These are phyloP conservation scores for Melieria picta DNA, from an alignment of 2,888 invertebrate genomes.

Conservation along the genomic window DNA sequence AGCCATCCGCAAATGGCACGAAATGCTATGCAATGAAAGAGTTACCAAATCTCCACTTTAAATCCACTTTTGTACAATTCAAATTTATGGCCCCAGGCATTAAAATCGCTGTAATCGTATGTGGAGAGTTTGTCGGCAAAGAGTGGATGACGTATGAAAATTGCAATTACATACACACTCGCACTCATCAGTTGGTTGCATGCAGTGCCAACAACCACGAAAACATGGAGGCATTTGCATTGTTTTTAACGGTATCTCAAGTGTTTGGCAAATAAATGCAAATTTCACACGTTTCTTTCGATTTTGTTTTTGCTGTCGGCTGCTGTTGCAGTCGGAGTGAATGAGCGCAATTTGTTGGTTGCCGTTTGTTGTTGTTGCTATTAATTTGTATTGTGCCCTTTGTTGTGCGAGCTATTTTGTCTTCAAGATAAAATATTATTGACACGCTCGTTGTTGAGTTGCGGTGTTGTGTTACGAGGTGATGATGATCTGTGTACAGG, in stretches of 20 bases:
- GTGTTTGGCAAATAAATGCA: constrained; percentile 34
- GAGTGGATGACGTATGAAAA: too few species aligned
- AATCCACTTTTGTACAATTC: constrained; percentile 22
- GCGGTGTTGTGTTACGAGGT: too few species aligned
- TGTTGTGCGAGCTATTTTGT: too few species aligned
- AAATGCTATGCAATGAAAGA: too few species aligned
- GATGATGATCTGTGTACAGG: too few species aligned
- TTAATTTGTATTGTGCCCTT: background rate
- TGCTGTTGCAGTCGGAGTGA: background rate
- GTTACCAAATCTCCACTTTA: constrained; percentile 1
- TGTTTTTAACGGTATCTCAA: constrained; percentile 28
- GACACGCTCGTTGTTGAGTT: too few species aligned
- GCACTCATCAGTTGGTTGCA: background rate
- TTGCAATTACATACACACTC: too few species aligned
- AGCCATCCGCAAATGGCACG: constrained; percentile 19
- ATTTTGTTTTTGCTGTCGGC: background rate
- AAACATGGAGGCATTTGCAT: constrained; percentile 21
- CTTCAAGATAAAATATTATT: too few species aligned
- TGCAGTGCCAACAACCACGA: background rate
- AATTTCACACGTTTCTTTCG: constrained; percentile 33
- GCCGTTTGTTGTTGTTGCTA: constrained; percentile 1
- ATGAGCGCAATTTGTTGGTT: too few species aligned
- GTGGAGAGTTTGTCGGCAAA: too few species aligned
- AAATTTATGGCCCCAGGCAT: constrained; percentile 29
- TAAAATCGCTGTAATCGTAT: constrained; percentile 25